Conservation (phyloP, 2,888 invertebrate species). For the Elmis aenea region DNA sequence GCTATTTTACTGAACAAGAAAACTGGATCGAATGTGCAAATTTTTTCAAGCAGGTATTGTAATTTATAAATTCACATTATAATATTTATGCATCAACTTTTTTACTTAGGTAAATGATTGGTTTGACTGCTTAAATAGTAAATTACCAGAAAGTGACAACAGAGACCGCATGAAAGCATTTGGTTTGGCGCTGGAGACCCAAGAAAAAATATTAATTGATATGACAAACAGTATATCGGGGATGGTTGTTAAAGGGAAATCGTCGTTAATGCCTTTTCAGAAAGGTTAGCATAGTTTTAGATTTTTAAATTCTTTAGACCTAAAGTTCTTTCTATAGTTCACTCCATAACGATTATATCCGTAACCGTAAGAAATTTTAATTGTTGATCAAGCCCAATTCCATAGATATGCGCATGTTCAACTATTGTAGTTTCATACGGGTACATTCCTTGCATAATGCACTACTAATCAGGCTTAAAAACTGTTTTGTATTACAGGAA, state of each 20-base stretch:
- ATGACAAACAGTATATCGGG: conserved; percentile 7
- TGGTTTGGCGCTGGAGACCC: conserved; percentile 12
- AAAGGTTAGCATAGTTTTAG: too few species aligned
- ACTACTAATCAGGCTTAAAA: too few species aligned
- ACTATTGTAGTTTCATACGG: too few species aligned
- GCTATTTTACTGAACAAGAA: conserved; percentile 9
- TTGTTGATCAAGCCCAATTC: too few species aligned
- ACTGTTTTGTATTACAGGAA: conserved; percentile 2
- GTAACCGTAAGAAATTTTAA: too few species aligned
- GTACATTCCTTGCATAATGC: too few species aligned
- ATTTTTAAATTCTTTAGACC: too few species aligned
- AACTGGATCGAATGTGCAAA: conserved; percentile 11
- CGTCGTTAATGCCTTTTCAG: conserved; percentile 17
- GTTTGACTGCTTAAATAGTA: conserved; percentile 22
- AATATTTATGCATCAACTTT: neutral
- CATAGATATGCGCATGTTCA: too few species aligned
- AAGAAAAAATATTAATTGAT: conserved; percentile 12
- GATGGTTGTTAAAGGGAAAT: conserved; percentile 10
- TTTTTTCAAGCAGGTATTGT: conserved; percentile 12
- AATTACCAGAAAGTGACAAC: conserved; percentile 11
- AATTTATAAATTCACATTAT: neutral
- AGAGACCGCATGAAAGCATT: conserved; percentile 14
- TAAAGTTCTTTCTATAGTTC: too few species aligned
- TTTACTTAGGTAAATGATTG: conserved; percentile 15
- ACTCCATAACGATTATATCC: too few species aligned